Evolutionary conservation across 2,888 invertebrate species (phyloP), one percentile per base, ranked within the genome.

Genomic region (Limnephilus rhombicus): DNA sequence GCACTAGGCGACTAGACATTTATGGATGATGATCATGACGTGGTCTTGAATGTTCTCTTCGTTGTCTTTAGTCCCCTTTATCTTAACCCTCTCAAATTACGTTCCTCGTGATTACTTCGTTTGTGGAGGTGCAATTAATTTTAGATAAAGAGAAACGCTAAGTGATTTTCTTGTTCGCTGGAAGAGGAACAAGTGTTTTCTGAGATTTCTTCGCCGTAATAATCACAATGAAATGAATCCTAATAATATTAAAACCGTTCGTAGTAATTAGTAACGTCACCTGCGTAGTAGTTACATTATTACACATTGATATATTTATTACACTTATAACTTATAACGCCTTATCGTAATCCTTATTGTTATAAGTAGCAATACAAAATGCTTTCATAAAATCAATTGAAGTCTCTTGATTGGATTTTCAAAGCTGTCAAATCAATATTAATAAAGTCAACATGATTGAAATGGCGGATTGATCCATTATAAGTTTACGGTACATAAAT

Each of bases 401-500:
- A 24, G 5, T 68, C 5, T 24, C 4, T 68, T 68, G 68, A 68
- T 18, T 68, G 9, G 1, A 68, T 37, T 83, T 83, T 83, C 37
- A 3, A 24, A 34, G 83, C 37, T 83, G 18, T 83, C 83, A 83
- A 83, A 83, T 83, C 18, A 24, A 83, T 37, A 24, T 15, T 31
- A 37, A 83, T 83, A 34, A 34, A 83, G 31, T 37, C 83, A 37
- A 37, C 37, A 13, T 37, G 24, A 83, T 37, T 29, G 68, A 83
- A 83, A 37, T 11, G 18, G 34, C 34, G 24, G 18, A 83, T 9
- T 83, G 83, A 37, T 11, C 83, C 34, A 34, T 82, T 34, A 15
- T 34, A 15, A n/a, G n/a, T 90, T 90, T 45, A 90, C 82, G 90
- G 90, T 13, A 49, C 90, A 90, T 90, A 90, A 90, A 90, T 41